Evolutionary conservation across 2,888 invertebrate genomes (phyloP).

Genomic region (Drosophila hamatofila): DNA sequence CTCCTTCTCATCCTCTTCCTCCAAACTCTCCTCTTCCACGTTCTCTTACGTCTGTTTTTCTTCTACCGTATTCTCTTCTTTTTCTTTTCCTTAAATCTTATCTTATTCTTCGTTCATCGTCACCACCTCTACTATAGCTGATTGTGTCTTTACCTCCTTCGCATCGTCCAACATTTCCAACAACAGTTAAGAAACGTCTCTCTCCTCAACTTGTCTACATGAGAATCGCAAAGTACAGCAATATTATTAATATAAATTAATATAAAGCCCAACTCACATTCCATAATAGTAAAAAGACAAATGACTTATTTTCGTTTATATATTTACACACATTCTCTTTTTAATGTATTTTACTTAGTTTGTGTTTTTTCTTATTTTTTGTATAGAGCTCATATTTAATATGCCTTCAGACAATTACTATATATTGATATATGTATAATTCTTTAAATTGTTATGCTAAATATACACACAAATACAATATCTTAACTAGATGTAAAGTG

Average conservation of each 20-base stretch:
- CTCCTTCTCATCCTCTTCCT: too few relatives aligned
- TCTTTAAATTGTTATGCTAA: conserved; percentile 45
- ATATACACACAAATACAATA: conserved; percentile 62
- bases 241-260: neutral
- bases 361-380: conserved; percentile 9
- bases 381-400: conserved; percentile 57
- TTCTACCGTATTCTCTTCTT: neutral
- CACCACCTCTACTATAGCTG: neutral
- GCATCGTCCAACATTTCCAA: neutral
- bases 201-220: neutral
- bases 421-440: conserved; percentile 54
- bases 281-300: conserved; percentile 18
- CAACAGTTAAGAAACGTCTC: neutral
- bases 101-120: neutral
- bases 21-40: too few relatives aligned
- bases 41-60: too few relatives aligned
- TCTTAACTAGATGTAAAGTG: conserved; percentile 56
- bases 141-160: neutral
- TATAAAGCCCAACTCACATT: neutral
- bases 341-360: conserved; percentile 41
- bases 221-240: neutral
- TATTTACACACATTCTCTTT: conserved; percentile 52
- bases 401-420: conserved; percentile 43
- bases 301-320: conserved; percentile 34
- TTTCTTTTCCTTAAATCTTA: neutral